Evolutionary conservation across 2,797 vertebrate genomes (phyloP).

Genomic region (Eremophila alpestris): DNA sequence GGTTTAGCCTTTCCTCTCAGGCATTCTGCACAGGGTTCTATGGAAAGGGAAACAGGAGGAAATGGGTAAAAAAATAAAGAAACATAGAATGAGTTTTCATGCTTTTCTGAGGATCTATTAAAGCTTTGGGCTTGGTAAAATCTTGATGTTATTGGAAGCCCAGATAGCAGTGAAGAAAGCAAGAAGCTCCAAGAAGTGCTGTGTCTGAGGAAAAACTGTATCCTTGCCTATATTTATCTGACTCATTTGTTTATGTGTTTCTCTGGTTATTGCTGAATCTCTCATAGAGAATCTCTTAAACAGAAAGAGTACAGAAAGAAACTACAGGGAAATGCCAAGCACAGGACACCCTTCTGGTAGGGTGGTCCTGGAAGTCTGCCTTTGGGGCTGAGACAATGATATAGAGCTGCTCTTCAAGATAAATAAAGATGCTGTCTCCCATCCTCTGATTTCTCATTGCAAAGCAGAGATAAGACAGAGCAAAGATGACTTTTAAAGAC

Average conservation of each 20-base stretch:
- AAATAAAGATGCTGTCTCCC: background rate
- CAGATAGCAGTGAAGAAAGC: background rate
- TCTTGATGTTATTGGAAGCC: background rate
- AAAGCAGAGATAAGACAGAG: background rate
- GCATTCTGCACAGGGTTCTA: fast-evolving
- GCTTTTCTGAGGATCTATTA: background rate
- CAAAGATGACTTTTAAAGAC: background rate
- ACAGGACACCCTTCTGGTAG: background rate
- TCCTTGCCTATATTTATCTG: fast-evolving
- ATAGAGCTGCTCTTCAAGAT: background rate
- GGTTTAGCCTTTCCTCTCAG: background rate
- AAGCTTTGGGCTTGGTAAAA: background rate
- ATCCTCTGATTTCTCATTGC: background rate
- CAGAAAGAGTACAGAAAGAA: background rate
- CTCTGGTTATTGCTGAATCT: background rate
- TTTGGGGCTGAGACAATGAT: background rate
- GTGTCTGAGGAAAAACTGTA: background rate
- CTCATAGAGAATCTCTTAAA: background rate
- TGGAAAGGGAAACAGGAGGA: background rate
- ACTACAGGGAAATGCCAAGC: fast-evolving
- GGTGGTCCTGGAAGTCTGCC: background rate
- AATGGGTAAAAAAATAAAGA: background rate
- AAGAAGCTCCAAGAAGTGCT: background rate
- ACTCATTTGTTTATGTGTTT: background rate
- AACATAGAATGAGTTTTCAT: background rate